Evolutionary conservation across 1,140 invertebrate species (phyloP).

Genomic region (Elymnias hypermnestra): DNA sequence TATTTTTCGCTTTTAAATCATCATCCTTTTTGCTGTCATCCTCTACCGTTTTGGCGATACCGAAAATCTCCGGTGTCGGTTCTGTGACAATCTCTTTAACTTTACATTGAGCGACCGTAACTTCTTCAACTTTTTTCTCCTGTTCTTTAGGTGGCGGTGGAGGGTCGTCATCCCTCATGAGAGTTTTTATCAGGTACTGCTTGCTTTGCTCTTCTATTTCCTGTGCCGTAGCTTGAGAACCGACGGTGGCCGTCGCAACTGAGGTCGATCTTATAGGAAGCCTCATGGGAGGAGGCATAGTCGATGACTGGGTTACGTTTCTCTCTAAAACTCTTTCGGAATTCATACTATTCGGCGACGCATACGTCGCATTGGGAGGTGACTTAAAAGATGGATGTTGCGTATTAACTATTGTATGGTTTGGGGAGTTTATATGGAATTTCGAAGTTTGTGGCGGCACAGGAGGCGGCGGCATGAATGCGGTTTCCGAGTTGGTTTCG

Average conservation of each 20-base stretch:
- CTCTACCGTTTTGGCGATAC: constrained; percentile 45
- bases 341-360: constrained; percentile 26
- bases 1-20: constrained; percentile 61
- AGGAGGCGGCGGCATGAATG: constrained; percentile 63
- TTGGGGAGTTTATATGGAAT: constrained; percentile 30
- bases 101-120: constrained; percentile 58
- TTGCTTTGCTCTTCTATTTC: constrained; percentile 70
- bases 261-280: constrained; percentile 46
- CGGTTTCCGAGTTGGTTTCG: constrained; percentile 77
- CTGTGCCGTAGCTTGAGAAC: constrained; percentile 55
- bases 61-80: constrained; percentile 47
- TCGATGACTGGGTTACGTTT: constrained; percentile 25
- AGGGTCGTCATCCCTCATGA: constrained; percentile 64
- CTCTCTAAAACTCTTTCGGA: constrained; percentile 23
- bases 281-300: constrained; percentile 55
- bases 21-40: constrained; percentile 50
- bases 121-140: constrained; percentile 56
- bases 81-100: constrained; percentile 41
- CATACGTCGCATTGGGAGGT: constrained; percentile 36
- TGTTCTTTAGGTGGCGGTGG: constrained; percentile 54
- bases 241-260: constrained; percentile 55
- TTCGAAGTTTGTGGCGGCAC: constrained; percentile 45
- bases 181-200: constrained; percentile 67
- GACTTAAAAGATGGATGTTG: constrained; percentile 46
- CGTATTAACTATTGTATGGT: constrained; percentile 31